Percentiles rank a stretch among this genome's conserved stretches.
These are phyloP conservation scores for Macroglossus sobrinus DNA, from an alignment of 2,113 vertebrate genomes.

Conservation along the genomic window DNA sequence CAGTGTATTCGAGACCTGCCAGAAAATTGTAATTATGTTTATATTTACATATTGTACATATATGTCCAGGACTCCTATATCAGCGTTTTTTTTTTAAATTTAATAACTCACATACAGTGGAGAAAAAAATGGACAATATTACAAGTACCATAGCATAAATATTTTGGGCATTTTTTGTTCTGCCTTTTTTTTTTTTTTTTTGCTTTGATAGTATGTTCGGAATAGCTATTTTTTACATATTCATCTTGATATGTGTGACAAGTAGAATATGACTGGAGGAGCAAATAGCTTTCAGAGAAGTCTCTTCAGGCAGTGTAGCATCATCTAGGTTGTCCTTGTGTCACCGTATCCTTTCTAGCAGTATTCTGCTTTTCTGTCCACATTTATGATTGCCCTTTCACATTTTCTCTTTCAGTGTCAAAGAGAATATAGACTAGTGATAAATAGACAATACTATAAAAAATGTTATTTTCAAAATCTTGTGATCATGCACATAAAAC, in stretches of 20 bases:
- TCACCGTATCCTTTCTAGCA: neutral
- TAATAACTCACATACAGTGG: rapidly evolving
- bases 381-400: neutral
- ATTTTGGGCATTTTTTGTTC: neutral
- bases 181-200: neutral
- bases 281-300: neutral
- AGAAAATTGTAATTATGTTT: neutral
- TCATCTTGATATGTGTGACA: neutral
- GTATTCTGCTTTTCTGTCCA: neutral
- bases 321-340: neutral
- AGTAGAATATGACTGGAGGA: neutral
- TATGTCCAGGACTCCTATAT: no score
- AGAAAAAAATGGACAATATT: neutral
- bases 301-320: neutral
- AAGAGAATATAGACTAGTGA: constrained; percentile 18
- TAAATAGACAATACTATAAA: neutral
- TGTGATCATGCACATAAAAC: neutral
- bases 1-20: neutral
- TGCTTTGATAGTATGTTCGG: neutral
- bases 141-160: neutral
- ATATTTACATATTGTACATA: neutral
- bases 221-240: neutral
- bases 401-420: neutral
- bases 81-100: neutral
- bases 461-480: constrained; percentile 53